Conservation (phyloP, 2,113 vertebrate genomes). For the Stictonetta naevosa region DNA sequence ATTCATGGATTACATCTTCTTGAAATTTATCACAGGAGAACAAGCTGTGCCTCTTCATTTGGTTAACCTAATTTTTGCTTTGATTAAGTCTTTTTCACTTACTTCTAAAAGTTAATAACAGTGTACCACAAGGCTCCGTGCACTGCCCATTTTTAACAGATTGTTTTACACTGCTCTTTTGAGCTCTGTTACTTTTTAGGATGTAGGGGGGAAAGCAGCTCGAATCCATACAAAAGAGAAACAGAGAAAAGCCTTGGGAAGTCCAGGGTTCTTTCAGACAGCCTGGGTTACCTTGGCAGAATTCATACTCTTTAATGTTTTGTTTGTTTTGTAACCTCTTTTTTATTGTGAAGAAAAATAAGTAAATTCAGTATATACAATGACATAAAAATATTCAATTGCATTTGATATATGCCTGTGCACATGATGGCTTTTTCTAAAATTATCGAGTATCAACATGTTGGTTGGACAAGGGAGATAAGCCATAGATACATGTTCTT, state of each 20-base stretch:
- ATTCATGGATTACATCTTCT: not conserved
- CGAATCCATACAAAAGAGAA: not conserved
- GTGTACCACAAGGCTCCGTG: accelerated
- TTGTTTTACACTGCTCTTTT: accelerated
- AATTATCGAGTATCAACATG: not conserved
- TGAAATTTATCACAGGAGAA: too few relatives aligned
- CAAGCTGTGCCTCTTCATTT: not conserved
- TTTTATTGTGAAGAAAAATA: not conserved
- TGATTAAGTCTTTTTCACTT: not conserved
- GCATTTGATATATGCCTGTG: not conserved
- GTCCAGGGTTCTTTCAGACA: not conserved
- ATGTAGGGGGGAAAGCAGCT: not conserved
- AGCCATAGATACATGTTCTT: not conserved
- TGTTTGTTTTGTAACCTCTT: not conserved
- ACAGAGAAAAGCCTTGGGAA: not conserved
- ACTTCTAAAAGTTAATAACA: not conserved
- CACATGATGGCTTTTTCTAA: not conserved
- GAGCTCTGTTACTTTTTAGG: not conserved
- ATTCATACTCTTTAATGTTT: not conserved
- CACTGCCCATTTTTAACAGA: not conserved
- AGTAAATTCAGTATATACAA: not conserved
- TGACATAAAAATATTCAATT: not conserved
- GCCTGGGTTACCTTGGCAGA: not conserved
- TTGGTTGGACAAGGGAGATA: not conserved
- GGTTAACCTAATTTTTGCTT: not conserved